Evolutionary conservation across 92 coral and sea anemone genomes (phyloP).

Genomic region (Umimayanthus chanpuru): DNA sequence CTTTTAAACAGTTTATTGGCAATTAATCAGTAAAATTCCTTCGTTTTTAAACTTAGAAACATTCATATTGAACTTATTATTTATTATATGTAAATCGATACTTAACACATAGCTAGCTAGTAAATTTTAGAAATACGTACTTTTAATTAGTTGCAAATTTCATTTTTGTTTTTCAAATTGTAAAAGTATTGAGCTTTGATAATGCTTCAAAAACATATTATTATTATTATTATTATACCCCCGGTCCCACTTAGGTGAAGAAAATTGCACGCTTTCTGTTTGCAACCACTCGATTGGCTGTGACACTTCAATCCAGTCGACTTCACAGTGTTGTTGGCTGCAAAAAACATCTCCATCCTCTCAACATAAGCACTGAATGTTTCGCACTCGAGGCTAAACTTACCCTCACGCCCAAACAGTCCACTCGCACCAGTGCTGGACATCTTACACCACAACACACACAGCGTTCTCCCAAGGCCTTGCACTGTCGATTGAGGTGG

Average conservation of each 20-base stretch:
- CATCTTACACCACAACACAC: background rate
- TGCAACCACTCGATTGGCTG: constrained; percentile 31
- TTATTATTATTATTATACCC: too few relatives aligned
- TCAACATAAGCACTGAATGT: constrained; percentile 56
- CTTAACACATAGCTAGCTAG: too few relatives aligned
- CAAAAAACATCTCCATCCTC: constrained; percentile 61
- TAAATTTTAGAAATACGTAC: too few relatives aligned
- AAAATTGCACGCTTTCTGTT: constrained; percentile 59
- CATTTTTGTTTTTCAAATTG: too few relatives aligned
- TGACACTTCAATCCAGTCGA: constrained; percentile 44
- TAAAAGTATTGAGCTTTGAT: too few relatives aligned
- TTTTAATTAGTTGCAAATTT: too few relatives aligned
- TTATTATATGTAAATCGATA: too few relatives aligned
- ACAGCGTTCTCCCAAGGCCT: background rate
- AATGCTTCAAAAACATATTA: too few relatives aligned
- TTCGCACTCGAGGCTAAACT: constrained; percentile 38
- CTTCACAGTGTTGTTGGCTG: constrained; percentile 56
- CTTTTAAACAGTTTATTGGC: too few relatives aligned
- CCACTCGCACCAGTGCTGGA: constrained; percentile 26
- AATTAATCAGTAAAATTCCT: too few relatives aligned
- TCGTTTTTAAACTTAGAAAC: too few relatives aligned
- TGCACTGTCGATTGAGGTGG: background rate
- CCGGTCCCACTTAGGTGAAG: constrained; percentile 61
- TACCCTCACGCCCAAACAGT: constrained; percentile 54
- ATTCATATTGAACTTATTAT: too few relatives aligned